Evolutionary conservation across 2,888 invertebrate genomes (phyloP).

Genomic region (Embidobia sp.): DNA sequence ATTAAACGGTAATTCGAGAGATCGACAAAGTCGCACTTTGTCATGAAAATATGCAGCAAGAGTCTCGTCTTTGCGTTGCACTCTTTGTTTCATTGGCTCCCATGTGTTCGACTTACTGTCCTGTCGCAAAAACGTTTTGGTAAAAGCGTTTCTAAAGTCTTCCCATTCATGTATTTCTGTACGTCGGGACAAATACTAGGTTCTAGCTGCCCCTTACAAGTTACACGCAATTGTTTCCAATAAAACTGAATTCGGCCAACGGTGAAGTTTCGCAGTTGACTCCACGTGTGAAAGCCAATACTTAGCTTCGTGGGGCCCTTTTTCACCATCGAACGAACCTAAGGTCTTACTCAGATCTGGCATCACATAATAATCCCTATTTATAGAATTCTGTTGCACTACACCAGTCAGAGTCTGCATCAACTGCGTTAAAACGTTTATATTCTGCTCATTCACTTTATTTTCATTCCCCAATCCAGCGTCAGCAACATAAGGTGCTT

Average conservation of each 20-base stretch:
- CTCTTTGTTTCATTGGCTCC: too few species aligned
- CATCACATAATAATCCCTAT: conserved; percentile 10
- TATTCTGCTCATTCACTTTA: too few species aligned
- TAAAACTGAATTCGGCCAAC: conserved; percentile 21
- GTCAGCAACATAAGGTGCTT: too few species aligned
- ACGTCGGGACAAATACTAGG: conserved; percentile 14
- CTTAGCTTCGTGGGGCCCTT: conserved; percentile 8
- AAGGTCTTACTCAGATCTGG: conserved; percentile 11
- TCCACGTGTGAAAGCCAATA: conserved; percentile 6
- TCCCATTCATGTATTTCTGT: background rate
- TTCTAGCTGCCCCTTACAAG: conserved; percentile 9
- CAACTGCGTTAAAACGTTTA: background rate
- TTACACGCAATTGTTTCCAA: conserved; percentile 12
- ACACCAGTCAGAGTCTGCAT: background rate
- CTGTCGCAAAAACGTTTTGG: too few species aligned
- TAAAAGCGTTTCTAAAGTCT: too few species aligned
- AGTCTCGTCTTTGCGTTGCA: background rate
- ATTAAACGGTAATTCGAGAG: background rate
- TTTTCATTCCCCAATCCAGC: too few species aligned
- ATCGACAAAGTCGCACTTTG: background rate
- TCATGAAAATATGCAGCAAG: background rate
- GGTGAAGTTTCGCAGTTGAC: conserved; percentile 11
- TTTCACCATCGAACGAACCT: conserved; percentile 12
- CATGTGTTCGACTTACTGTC: too few species aligned
- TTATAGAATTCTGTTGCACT: background rate